Evolutionary conservation across 1,140 invertebrate genomes (phyloP).

Genomic region (Solenopsis fugax): DNA sequence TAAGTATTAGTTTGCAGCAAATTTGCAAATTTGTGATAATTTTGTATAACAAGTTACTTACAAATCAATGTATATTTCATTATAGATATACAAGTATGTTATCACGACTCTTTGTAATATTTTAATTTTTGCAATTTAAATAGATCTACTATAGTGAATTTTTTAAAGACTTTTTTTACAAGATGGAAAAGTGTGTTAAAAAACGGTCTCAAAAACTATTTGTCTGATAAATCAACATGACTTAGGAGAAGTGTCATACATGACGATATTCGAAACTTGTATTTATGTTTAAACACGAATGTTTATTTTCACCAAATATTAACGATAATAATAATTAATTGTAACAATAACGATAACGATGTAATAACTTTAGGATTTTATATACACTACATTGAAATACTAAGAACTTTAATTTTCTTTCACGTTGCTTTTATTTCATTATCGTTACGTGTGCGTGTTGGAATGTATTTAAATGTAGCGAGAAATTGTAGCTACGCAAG

Average conservation of each 20-base stretch:
- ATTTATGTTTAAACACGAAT: slow-evolving; percentile 34
- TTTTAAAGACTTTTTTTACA: slow-evolving; percentile 13
- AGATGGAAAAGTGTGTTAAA: background rate
- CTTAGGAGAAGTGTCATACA: slow-evolving; percentile 16
- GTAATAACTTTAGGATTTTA: slow-evolving; percentile 53
- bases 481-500: background rate
- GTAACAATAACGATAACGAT: slow-evolving; percentile 25
- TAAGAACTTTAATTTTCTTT: slow-evolving; percentile 17
- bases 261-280: slow-evolving; percentile 50
- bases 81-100: background rate
- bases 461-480: slow-evolving; percentile 49
- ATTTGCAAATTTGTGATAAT: slow-evolving; percentile 63
- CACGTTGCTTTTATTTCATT: background rate
- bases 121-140: slow-evolving; percentile 30
- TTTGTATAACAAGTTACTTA: slow-evolving; percentile 48
- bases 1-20: slow-evolving; percentile 51
- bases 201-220: background rate
- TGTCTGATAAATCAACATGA: background rate
- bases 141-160: background rate
- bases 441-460: slow-evolving; percentile 19
- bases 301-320: slow-evolving; percentile 62
- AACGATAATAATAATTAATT: slow-evolving; percentile 31
- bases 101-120: background rate
- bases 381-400: slow-evolving; percentile 34
- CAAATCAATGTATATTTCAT: slow-evolving; percentile 22